Evolutionary conservation across 2,888 invertebrate species (phyloP).

Genomic region (Bombylius major): DNA sequence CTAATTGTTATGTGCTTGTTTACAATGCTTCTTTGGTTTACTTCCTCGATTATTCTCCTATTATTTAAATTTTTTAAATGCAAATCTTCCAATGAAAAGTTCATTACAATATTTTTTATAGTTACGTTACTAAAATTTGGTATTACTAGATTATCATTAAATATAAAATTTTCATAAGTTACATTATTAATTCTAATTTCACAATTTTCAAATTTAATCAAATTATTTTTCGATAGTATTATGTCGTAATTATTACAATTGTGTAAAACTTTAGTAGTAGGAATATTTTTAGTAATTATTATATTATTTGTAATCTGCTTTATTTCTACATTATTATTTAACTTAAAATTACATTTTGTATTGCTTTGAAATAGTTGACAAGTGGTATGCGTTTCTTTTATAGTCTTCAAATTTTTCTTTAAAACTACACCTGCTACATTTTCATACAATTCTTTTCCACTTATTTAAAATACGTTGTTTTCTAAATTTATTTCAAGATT

Average conservation of each 20-base stretch:
- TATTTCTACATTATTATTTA: too few relatives aligned
- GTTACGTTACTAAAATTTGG: not conserved
- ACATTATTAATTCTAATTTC: not conserved
- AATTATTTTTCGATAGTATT: not conserved
- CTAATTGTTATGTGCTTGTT: not conserved
- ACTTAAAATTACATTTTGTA: too few relatives aligned
- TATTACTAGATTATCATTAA: not conserved
- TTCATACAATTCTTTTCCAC: too few relatives aligned
- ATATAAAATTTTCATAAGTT: not conserved
- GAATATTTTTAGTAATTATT: too few relatives aligned
- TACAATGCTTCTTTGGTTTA: not conserved
- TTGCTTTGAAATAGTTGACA: too few relatives aligned
- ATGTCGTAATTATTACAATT: not conserved
- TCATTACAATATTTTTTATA: not conserved
- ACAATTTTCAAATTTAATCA: not conserved
- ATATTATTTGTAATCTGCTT: too few relatives aligned
- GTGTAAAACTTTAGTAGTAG: too few relatives aligned
- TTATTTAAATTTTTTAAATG: not conserved
- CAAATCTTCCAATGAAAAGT: not conserved
- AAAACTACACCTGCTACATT: too few relatives aligned
- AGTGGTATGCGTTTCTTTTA: too few relatives aligned
- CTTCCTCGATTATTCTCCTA: not conserved
- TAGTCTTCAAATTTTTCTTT: too few relatives aligned
- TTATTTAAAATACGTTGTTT: too few relatives aligned
- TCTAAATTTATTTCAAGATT: too few relatives aligned